Percentiles rank a stretch among this genome's conserved stretches.
Conservation (phyloP, 2,113 vertebrate species). For the Cepphus grylle region DNA sequence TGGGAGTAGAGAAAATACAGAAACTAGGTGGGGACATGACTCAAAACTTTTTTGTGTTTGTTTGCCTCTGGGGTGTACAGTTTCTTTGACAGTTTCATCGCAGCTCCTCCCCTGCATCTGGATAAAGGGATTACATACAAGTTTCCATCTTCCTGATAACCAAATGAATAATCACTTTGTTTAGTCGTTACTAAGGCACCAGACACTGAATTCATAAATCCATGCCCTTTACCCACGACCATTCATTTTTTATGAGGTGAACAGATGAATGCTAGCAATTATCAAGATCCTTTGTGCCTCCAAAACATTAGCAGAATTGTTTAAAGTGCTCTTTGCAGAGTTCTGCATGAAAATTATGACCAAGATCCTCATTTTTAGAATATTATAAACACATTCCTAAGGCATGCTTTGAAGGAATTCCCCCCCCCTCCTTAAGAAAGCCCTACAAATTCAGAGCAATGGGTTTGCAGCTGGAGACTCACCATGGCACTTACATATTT, state of each 20-base stretch:
- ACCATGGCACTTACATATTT: neutral
- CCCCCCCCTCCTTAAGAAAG: neutral
- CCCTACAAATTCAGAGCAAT: neutral
- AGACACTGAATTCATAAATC: constrained; percentile 19
- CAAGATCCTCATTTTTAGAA: neutral
- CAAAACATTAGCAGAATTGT: constrained; percentile 16
- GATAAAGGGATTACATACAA: constrained; percentile 9
- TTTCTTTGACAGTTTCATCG: neutral
- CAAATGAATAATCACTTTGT: constrained; percentile 19
- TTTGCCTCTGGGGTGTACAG: constrained; percentile 14
- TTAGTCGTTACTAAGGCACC: constrained; percentile 28
- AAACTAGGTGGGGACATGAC: neutral
- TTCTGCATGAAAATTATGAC: neutral
- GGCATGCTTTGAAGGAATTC: neutral
- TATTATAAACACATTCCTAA: neutral
- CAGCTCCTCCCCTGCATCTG: constrained; percentile 33
- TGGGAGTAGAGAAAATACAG: neutral
- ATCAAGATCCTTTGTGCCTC: constrained; percentile 1
- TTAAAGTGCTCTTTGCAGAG: neutral
- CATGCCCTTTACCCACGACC: neutral
- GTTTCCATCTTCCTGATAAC: constrained; percentile 33
- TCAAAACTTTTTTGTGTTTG: neutral
- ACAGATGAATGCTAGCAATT: neutral
- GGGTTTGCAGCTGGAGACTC: neutral
- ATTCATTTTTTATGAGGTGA: neutral